phyloP scores from a whole-genome alignment of 2,797 vertebrate species.

The Pyrocephalus nanus region DNA sequence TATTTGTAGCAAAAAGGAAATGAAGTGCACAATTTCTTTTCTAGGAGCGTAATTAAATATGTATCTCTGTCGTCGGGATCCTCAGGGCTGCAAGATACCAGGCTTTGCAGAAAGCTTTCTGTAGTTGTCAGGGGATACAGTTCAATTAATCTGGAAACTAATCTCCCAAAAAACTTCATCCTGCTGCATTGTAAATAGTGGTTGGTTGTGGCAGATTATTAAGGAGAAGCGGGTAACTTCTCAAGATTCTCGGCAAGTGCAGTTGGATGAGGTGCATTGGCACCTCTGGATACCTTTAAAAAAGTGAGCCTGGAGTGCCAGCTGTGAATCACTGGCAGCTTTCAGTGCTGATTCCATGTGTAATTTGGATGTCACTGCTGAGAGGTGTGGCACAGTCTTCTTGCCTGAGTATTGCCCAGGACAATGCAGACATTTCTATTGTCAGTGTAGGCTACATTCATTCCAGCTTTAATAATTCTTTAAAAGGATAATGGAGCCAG shows the following conservation, averaged over 20 bases:
- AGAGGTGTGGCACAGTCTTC: neutral
- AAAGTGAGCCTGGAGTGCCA: neutral
- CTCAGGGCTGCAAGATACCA: neutral
- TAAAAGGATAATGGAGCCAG: neutral
- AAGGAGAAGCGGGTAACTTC: neutral
- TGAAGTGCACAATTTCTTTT: neutral
- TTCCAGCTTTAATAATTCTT: neutral
- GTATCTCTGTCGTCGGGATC: neutral
- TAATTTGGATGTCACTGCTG: neutral
- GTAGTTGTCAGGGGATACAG: neutral
- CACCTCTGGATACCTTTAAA: neutral
- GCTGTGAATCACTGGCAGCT: neutral
- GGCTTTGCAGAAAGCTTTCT: neutral
- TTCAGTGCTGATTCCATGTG: neutral
- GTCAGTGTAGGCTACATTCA: neutral
- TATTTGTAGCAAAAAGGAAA: neutral
- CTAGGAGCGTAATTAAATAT: neutral
- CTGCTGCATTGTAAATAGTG: neutral
- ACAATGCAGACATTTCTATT: neutral
- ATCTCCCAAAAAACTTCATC: neutral
- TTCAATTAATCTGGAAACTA: neutral
- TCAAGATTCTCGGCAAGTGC: neutral
- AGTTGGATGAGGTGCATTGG: neutral
- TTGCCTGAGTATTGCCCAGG: neutral
- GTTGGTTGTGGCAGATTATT: neutral